Evolutionary conservation across 2,113 vertebrate genomes (phyloP).

Genomic region (Nothocercus nigrocapillus): DNA sequence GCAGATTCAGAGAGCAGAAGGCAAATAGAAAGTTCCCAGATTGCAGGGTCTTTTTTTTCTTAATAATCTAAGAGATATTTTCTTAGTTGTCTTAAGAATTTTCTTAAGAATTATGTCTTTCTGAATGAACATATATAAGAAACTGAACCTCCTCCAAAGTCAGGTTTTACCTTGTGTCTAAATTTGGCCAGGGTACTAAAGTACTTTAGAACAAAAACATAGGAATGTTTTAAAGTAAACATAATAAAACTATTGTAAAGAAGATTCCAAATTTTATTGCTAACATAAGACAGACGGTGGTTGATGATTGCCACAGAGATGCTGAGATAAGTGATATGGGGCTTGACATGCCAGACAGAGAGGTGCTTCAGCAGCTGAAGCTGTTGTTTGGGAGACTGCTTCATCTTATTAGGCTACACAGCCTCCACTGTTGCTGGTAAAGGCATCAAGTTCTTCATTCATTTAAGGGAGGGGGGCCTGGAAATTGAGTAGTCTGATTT

Average conservation of each 20-base stretch:
- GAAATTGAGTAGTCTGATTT: not conserved
- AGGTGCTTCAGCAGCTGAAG: not conserved
- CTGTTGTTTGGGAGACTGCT: not conserved
- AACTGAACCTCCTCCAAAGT: not conserved
- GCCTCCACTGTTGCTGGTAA: not conserved
- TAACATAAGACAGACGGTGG: not conserved
- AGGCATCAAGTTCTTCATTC: not conserved
- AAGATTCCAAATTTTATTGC: not conserved
- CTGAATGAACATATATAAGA: not conserved
- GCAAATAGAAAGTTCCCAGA: not conserved
- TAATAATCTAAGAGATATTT: not conserved
- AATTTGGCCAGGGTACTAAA: not conserved
- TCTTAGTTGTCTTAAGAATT: not conserved
- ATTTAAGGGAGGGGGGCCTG: not conserved
- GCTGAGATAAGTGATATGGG: not conserved
- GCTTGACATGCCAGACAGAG: not conserved
- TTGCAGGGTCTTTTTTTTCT: not conserved
- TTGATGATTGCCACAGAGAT: not conserved
- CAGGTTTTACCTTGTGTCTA: not conserved
- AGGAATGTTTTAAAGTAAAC: not conserved
- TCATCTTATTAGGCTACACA: not conserved
- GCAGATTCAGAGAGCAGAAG: not conserved
- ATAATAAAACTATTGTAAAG: not conserved
- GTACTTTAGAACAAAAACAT: not conserved
- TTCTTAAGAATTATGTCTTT: not conserved